These are phyloP conservation scores for Rhabdornis inornatus DNA, from an alignment of 2,113 vertebrate species.

Conservation along the genomic window DNA sequence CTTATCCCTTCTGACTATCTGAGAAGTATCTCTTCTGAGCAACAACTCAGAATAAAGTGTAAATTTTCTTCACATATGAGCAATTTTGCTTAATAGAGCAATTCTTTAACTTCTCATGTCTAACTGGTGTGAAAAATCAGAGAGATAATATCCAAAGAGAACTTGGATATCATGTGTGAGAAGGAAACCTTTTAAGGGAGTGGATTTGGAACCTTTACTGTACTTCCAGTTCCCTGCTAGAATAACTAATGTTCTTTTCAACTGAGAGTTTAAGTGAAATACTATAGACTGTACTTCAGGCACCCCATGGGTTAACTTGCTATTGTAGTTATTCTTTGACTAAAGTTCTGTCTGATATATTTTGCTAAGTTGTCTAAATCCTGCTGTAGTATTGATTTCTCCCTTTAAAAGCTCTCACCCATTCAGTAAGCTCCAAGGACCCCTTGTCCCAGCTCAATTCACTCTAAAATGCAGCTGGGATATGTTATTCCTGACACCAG, in stretches of 20 bases:
- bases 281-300: not conserved
- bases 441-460: constrained; percentile 60
- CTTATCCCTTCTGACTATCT: not conserved
- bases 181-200: not conserved
- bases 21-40: not conserved
- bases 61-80: not conserved
- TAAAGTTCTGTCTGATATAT: constrained; percentile 63
- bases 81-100: not conserved
- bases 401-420: constrained; percentile 57
- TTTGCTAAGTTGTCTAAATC: constrained; percentile 73
- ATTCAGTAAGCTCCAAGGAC: constrained; percentile 59
- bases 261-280: not conserved
- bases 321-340: constrained; percentile 51
- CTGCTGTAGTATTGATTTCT: constrained; percentile 68
- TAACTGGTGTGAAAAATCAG: not conserved
- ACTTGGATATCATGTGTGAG: not conserved
- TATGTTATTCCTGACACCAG: constrained; percentile 38
- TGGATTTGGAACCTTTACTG: not conserved
- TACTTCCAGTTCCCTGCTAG: not conserved
- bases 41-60: not conserved
- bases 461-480: constrained; percentile 38
- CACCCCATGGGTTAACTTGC: constrained; percentile 23
- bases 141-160: not conserved
- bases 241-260: not conserved
- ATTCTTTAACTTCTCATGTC: not conserved